Evolutionary conservation across 2,113 vertebrate species (phyloP).

Genomic region (Nothocercus julius): DNA sequence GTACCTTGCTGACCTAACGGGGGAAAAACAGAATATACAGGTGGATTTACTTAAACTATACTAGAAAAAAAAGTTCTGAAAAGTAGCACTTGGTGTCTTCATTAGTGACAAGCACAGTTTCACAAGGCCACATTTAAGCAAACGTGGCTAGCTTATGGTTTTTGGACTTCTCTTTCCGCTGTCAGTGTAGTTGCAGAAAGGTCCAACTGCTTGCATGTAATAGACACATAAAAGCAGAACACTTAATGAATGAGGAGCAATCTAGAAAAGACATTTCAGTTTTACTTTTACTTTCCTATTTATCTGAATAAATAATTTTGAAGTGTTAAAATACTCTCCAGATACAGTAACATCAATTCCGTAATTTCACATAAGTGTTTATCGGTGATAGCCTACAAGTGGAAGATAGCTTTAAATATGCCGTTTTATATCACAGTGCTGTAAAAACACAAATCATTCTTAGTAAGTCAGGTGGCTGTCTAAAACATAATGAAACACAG

Average conservation of each 20-base stretch:
- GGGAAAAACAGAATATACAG: neutral
- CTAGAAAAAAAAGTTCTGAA: neutral
- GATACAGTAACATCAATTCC: neutral
- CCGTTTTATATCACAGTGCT: neutral
- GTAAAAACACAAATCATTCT: neutral
- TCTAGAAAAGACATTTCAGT: neutral
- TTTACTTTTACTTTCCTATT: neutral
- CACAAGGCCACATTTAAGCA: fast-evolving
- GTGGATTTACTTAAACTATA: neutral
- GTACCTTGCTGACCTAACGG: neutral
- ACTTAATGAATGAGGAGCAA: fast-evolving
- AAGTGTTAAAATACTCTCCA: neutral
- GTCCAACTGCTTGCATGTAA: neutral
- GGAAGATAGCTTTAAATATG: neutral
- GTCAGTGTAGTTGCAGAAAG: neutral
- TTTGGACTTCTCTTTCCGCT: neutral
- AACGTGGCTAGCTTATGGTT: neutral
- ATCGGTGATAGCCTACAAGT: neutral
- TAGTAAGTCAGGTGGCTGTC: neutral
- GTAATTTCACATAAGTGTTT: neutral
- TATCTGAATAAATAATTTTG: neutral
- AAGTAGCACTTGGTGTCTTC: neutral
- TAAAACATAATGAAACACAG: neutral
- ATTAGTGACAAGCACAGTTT: neutral
- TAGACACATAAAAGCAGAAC: neutral